Base-by-base conservation (phyloP, 2,888 invertebrate species). In the Leucania comma region DNA sequence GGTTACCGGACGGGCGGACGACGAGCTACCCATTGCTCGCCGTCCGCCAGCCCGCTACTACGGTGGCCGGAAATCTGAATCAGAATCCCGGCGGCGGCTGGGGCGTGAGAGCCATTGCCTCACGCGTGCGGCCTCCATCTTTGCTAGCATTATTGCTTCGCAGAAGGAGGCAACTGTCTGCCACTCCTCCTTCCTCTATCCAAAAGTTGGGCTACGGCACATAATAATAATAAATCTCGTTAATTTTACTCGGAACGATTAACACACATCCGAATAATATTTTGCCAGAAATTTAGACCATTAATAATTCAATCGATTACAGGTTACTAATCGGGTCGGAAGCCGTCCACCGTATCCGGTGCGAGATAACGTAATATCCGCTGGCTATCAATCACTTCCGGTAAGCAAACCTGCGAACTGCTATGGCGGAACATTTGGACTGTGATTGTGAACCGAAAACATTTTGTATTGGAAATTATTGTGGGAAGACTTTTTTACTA, bases 311-410 rank as follows among this genome's bases (percentile, higher is more conserved):
- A 67, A 64, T 67, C 68, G 77, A 78, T 83, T 62, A 62, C 66
- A 61, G 62, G 73, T 62, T 70, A 74, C 71, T 89, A 86, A 90
- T 89, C 88, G 83, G 35, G 64, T 80, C 73, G 69, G 72, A 73
- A 78, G 73, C 84, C 73, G 78, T 67, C 82, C 72, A 78, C 74
- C 63, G 83, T 82, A 83, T 89, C 91, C 89, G 90, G 86, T 60
- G 29, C 29, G 38, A 90, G 91, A 92, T 92, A 91, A 90, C 87
- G 79, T 83, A 88, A 91, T 91, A 89, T 91, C 92, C 92, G 89
- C 70, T 63, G 54, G 63, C 77, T 72, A 87, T 82, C 85, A 83
- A 77, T 66, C 80, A 79, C 83, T 82, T 88, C 89, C 87, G 83
- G 68, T 79, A 67, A 68, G 73, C 61, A 57, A 76, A 65, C 62